Percentiles rank a stretch among this genome's conserved stretches.
These are phyloP conservation scores for Columba livia DNA, from an alignment of 2,113 vertebrate genomes.

Conservation along the genomic window DNA sequence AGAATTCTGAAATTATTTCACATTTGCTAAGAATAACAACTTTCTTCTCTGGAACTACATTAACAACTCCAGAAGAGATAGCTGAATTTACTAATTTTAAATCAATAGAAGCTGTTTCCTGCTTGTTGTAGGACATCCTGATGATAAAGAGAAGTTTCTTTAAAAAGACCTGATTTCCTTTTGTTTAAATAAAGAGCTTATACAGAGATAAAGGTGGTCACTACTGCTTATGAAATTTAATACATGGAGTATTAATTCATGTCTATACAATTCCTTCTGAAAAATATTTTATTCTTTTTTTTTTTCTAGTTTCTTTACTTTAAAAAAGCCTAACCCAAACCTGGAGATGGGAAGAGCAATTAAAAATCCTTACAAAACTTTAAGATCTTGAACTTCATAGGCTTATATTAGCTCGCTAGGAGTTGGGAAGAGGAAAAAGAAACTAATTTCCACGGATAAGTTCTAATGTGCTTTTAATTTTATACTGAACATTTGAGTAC, in stretches of 20 bases:
- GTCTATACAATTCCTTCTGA: neutral
- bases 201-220: neutral
- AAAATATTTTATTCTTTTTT: neutral
- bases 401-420: neutral
- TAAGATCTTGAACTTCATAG: neutral
- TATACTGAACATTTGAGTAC: neutral
- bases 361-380: neutral
- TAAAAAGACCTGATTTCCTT: neutral
- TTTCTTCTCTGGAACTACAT: neutral
- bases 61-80: neutral
- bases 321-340: neutral
- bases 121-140: neutral
- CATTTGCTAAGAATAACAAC: neutral
- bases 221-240: neutral
- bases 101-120: neutral
- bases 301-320: neutral
- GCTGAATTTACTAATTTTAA: neutral
- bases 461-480: constrained; percentile 16
- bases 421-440: neutral
- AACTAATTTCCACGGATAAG: neutral
- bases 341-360: neutral
- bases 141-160: neutral
- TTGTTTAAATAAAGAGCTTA: neutral
- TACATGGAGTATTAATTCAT: neutral
- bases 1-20: neutral